Percentiles rank a stretch among this genome's conserved stretches.
Conservation (phyloP, 1,140 invertebrate genomes). For the Drosophila nigromelanica region DNA sequence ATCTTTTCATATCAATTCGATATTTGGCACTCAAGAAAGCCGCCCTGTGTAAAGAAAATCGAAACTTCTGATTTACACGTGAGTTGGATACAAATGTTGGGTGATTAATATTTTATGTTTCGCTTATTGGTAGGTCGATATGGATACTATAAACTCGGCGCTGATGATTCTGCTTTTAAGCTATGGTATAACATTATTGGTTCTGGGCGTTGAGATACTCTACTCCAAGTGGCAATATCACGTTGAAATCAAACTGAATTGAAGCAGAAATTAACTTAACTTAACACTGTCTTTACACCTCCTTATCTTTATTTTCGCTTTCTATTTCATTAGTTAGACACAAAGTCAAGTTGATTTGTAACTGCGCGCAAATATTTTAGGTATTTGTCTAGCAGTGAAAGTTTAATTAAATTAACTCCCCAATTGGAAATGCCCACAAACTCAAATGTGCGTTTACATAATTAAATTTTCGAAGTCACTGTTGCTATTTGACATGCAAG, state of each 20-base stretch:
- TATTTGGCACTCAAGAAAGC: conserved; percentile 85
- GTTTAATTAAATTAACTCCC: conserved; percentile 69
- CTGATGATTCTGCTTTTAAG: conserved; percentile 84
- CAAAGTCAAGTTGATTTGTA: conserved; percentile 51
- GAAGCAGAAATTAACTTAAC: conserved; percentile 12
- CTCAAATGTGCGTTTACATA: conserved; percentile 39
- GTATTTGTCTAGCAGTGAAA: conserved; percentile 63
- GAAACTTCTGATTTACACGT: conserved; percentile 85
- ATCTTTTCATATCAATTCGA: conserved; percentile 84
- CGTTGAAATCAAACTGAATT: conserved; percentile 48
- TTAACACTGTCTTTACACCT: neutral
- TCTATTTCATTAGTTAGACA: conserved; percentile 55
- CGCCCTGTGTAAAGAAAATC: conserved; percentile 84
- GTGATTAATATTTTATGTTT: neutral
- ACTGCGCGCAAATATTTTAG: conserved; percentile 32
- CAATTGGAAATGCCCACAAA: conserved; percentile 1
- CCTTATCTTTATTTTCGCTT: conserved; percentile 20
- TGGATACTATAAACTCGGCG: conserved; percentile 84
- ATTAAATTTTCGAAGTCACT: conserved; percentile 51
- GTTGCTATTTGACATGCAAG: conserved; percentile 13
- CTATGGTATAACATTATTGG: conserved; percentile 74
- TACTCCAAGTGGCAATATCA: conserved; percentile 63
- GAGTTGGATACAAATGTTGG: conserved; percentile 11
- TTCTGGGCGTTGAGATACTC: conserved; percentile 83
- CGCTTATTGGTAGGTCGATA: conserved; percentile 63